Evolutionary conservation across 2,888 invertebrate genomes (phyloP).

Genomic region (Troilus luridus): DNA sequence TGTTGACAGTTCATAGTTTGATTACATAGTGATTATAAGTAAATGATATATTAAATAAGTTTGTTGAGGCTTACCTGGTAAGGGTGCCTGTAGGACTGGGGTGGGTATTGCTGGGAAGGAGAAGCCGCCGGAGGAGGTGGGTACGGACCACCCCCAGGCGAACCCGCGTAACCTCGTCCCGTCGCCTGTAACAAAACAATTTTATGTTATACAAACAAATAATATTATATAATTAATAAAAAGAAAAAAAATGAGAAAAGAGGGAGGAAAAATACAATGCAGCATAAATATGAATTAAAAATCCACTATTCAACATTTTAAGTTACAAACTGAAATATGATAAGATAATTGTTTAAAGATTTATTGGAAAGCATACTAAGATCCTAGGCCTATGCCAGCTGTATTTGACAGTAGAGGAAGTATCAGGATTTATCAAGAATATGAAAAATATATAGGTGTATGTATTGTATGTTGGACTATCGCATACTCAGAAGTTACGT

Average conservation of each 20-base stretch:
- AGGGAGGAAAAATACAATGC: neutral
- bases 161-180: slow-evolving; percentile 62
- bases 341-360: no score
- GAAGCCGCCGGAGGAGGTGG: slow-evolving; percentile 73
- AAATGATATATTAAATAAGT: neutral
- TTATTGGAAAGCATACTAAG: no score
- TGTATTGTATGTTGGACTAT: no score
- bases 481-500: no score
- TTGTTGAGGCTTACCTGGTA: slow-evolving; percentile 62
- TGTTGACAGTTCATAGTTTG: neutral
- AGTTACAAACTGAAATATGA: no score
- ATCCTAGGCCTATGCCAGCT: no score
- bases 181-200: slow-evolving; percentile 59
- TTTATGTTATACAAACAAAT: slow-evolving; percentile 6
- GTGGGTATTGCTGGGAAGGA: slow-evolving; percentile 73
- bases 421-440: no score
- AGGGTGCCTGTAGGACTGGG: slow-evolving; percentile 64
- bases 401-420: no score
- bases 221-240: neutral
- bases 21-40: neutral
- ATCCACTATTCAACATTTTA: no score
- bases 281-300: no score
- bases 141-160: slow-evolving; percentile 72
- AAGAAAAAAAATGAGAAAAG: neutral
- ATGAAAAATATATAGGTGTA: no score